Evolutionary conservation across 1,140 invertebrate species (phyloP).

Genomic region (Tetragnatha versicolor): DNA sequence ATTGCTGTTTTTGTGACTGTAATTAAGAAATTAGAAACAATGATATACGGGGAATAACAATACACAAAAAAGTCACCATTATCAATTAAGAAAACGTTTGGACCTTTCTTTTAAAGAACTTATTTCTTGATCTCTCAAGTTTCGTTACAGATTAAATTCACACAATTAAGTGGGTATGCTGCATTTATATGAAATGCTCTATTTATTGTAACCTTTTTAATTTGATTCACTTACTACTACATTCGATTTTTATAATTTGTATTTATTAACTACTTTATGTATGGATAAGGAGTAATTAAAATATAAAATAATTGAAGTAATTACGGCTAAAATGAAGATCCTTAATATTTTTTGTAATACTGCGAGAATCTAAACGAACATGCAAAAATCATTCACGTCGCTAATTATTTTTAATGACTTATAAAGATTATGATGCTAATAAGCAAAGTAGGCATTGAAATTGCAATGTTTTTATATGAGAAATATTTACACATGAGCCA

Average conservation of each 20-base stretch:
- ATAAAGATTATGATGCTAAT: neutral
- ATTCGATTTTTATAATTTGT: neutral
- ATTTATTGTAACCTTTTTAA: neutral
- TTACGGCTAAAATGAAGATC: neutral
- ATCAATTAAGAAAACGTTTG: neutral
- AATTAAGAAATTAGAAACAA: conserved; percentile 47
- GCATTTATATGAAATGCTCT: neutral
- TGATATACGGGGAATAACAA: neutral
- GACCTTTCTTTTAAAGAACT: neutral
- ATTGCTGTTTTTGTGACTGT: conserved; percentile 7
- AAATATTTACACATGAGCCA: neutral
- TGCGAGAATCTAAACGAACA: neutral
- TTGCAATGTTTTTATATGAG: neutral
- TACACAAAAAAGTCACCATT: neutral
- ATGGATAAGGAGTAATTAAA: neutral
- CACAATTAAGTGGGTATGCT: neutral
- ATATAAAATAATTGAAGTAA: neutral
- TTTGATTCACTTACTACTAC: neutral
- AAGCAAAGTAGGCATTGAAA: neutral
- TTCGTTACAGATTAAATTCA: neutral
- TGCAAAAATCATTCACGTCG: neutral
- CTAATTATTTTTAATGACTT: neutral
- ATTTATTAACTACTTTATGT: neutral
- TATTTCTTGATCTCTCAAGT: neutral
- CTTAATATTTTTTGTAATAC: neutral